These are phyloP conservation scores for Bovichtus diacanthus DNA, from an alignment of 2,797 vertebrate genomes.

Conservation along the genomic window DNA sequence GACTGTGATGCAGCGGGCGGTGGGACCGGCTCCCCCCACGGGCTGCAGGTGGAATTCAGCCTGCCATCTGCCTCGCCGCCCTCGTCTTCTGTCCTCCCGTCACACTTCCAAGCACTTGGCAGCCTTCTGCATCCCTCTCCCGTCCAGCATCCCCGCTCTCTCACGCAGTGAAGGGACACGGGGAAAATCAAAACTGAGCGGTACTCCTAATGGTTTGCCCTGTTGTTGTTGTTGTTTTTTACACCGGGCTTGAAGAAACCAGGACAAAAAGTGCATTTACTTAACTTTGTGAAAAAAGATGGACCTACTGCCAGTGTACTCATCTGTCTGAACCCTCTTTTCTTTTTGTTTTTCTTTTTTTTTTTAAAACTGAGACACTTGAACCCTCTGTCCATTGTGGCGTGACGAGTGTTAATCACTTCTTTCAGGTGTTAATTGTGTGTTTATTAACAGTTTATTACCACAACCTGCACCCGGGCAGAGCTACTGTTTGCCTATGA, in stretches of 20 bases:
- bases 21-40: constrained; percentile 58
- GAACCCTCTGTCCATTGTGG: constrained; percentile 35
- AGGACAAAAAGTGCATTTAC: constrained; percentile 53
- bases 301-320: constrained; percentile 39
- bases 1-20: constrained; percentile 29
- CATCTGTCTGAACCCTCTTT: constrained; percentile 21
- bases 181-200: constrained; percentile 15
- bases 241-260: constrained; percentile 18
- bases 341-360: no score
- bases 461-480: constrained; percentile 15
- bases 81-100: constrained; percentile 79
- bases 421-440: constrained; percentile 33
- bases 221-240: neutral
- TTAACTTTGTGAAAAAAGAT: constrained; percentile 30
- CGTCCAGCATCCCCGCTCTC: constrained; percentile 75
- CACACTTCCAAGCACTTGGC: constrained; percentile 87
- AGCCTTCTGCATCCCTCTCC: constrained; percentile 82
- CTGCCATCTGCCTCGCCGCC: constrained; percentile 75
- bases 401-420: constrained; percentile 38
- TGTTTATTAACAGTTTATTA: constrained; percentile 38
- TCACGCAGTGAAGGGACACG: constrained; percentile 85
- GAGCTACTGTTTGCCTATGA: neutral
- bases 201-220: constrained; percentile 16
- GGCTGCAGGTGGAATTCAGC: constrained; percentile 86
- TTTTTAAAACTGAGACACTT: constrained; percentile 48